Base-by-base conservation (phyloP, 1,140 invertebrate genomes). In the Meteorus sp. region DNA sequence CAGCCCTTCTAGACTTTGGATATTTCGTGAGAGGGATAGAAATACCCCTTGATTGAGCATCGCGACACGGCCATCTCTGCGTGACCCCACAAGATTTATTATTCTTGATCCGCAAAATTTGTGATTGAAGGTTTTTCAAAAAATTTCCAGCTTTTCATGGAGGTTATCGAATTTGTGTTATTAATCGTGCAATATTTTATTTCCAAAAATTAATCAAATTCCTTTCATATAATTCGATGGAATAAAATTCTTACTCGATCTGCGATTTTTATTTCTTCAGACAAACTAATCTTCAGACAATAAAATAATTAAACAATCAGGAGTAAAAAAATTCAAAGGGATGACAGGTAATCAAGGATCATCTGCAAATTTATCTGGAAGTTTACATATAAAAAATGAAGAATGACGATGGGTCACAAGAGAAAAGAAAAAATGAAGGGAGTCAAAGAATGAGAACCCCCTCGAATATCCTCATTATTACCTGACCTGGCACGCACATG, bases 401-500 rank as follows among this genome's bases (percentile, higher is more conserved):
- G 48, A 52, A 25, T 25, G 33, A n/a, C n/a, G n/a, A n/a, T n/a
- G n/a, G n/a, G n/a, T n/a, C n/a, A n/a, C n/a, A n/a, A n/a, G 13
- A 44, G 41, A 44, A 44, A 20, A 19, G 66, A 63, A 70, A 71
- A 63, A 63, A n/a, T n/a, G n/a, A n/a, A n/a, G n/a, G n/a, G n/a
- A n/a, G n/a, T n/a, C n/a, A n/a, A n/a, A n/a, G n/a, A n/a, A n/a
- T n/a, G 66, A 13, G 51, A 35, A 25, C 22, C 59, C 51, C 29
- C 43, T 63, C 58, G 56, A 62, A 58, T 47, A 62, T 67, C 43
- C 70, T 73, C 70, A 73, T 76, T 72, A 73, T 66, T 73, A 70
- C 69, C 69, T 73, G 74, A 72, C 73, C n/a, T n/a, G n/a, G 51
- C 22, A 45, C 17, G n/a, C 7, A 9, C 61, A 64, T 70, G 61